Conservation (phyloP, 2,113 vertebrate species). For the Galeopterus variegatus region DNA sequence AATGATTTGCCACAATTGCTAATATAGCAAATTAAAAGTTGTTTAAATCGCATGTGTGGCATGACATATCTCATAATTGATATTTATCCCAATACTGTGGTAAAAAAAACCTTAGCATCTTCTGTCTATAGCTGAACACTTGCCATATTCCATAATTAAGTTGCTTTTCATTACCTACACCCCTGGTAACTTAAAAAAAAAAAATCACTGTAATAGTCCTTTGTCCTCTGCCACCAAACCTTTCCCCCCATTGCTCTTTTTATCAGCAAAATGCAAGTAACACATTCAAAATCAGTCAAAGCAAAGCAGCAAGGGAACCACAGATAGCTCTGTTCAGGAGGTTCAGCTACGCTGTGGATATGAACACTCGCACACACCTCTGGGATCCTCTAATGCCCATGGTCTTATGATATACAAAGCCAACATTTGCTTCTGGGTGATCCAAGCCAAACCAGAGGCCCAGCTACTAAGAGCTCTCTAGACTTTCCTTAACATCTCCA, state of each 20-base stretch:
- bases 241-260: constrained; percentile 21
- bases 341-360: background rate
- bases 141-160: background rate
- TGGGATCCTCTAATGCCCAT: background rate
- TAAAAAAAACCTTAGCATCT: background rate
- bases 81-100: background rate
- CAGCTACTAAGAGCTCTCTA: constrained; percentile 50
- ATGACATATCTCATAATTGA: background rate
- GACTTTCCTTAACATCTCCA: constrained; percentile 66
- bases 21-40: constrained; percentile 26
- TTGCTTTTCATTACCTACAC: constrained; percentile 17
- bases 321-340: background rate
- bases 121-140: constrained; percentile 13
- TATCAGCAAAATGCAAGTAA: constrained; percentile 48
- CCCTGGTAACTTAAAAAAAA: background rate
- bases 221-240: background rate
- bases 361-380: constrained; percentile 10
- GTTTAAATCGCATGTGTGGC: background rate
- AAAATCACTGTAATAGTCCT: background rate
- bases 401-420: constrained; percentile 43
- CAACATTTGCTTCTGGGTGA: constrained; percentile 54
- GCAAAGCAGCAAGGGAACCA: background rate
- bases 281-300: constrained; percentile 47
- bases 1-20: background rate
- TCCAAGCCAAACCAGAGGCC: constrained; percentile 45